phyloP scores from a whole-genome alignment of 1,140 invertebrate genomes.

The Aphaenogaster rudis region DNA sequence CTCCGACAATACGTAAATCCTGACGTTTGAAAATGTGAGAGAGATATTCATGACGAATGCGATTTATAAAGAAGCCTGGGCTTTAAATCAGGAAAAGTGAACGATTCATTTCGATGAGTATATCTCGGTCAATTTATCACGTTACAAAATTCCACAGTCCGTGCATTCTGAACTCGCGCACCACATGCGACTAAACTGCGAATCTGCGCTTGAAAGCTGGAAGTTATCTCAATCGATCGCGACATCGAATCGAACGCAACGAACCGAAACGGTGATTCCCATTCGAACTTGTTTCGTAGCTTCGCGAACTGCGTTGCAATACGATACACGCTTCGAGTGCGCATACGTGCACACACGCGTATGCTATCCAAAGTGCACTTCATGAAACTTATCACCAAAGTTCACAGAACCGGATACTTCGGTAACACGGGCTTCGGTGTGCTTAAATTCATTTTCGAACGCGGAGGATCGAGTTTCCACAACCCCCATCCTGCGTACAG shows the following conservation, averaged over 20 bases:
- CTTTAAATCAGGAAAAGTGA: conserved; percentile 18
- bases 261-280: conserved; percentile 53
- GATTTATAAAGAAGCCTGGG: conserved; percentile 13
- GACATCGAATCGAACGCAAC: conserved; percentile 54
- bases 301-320: conserved; percentile 40
- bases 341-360: conserved; percentile 28
- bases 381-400: conserved; percentile 80
- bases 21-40: not conserved
- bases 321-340: conserved; percentile 46
- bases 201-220: conserved; percentile 56
- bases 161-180: conserved; percentile 12
- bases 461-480: conserved; percentile 70
- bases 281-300: conserved; percentile 41
- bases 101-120: conserved; percentile 14
- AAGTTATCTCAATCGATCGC: conserved; percentile 64
- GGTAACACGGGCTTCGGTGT: conserved; percentile 65
- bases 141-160: conserved; percentile 25
- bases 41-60: not conserved
- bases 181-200: conserved; percentile 41
- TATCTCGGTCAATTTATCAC: conserved; percentile 40
- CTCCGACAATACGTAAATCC: not conserved
- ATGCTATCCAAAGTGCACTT: conserved; percentile 55
- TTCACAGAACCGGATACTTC: conserved; percentile 71
- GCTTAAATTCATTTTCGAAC: conserved; percentile 80
- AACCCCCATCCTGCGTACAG: conserved; percentile 49